Evolutionary conservation across 2,888 invertebrate genomes (phyloP).

Genomic region (Amorpha juglandis): DNA sequence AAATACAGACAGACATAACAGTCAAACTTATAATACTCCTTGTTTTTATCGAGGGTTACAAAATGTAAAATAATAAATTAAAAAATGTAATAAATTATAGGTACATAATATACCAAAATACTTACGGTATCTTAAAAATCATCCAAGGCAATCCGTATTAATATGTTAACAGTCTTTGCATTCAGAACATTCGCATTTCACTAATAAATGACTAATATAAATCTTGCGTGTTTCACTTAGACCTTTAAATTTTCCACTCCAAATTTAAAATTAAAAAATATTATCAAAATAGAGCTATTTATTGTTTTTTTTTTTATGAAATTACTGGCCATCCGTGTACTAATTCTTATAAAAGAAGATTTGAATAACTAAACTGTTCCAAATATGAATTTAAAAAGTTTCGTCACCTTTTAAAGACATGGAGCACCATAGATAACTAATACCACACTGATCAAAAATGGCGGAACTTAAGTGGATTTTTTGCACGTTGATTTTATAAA

Average conservation of each 20-base stretch:
- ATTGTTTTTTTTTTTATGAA: not conserved
- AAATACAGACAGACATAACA: too few species aligned
- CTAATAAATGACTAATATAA: not conserved
- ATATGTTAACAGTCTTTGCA: not conserved
- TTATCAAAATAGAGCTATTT: not conserved
- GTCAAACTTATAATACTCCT: too few species aligned
- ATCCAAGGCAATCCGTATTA: slow-evolving; percentile 11
- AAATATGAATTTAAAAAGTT: not conserved
- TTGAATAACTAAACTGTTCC: not conserved
- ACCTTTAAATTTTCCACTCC: not conserved
- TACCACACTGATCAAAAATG: slow-evolving; percentile 22
- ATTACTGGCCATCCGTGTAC: not conserved
- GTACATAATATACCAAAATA: not conserved
- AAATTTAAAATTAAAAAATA: not conserved
- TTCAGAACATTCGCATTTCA: not conserved
- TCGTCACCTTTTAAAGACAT: not conserved
- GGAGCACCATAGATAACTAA: slow-evolving; percentile 4
- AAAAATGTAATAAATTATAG: too few species aligned
- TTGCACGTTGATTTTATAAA: not conserved
- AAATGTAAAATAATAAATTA: too few species aligned
- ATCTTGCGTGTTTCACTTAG: not conserved
- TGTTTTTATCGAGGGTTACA: too few species aligned
- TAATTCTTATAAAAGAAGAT: not conserved
- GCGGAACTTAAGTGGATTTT: not conserved
- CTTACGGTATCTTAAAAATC: slow-evolving; percentile 1